Evolutionary conservation across 53 echinoderm and acorn worm genomes (phyloP), one percentile per base, ranked within the genome.

Genomic region (Crossaster papposus): DNA sequence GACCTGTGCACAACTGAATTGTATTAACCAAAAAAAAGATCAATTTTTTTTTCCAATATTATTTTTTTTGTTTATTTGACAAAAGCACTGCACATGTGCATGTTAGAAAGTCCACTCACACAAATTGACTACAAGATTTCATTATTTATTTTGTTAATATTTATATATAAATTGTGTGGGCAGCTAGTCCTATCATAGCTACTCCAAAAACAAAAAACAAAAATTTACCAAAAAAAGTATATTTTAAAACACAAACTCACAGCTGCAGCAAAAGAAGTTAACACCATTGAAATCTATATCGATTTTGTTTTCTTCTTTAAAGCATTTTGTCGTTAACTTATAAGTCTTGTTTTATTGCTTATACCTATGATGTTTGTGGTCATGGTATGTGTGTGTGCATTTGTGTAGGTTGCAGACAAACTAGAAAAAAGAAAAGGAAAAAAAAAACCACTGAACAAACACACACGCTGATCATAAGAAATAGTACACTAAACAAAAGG

Each of bases 81-180:
- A 87, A 87, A 75, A 87, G 87, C 87, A 87, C 87, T 76, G 87
- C 87, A 87, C 87, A 87, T 87, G 87, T 87, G 87, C 87, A 87
- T 87, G 36, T 75, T 54, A 65, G 65, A 65, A 55, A 87, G 76
- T 87, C 87, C 87, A 87, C 76, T 87, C 77, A 77, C 87, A 87
- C 53, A 74, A 44, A 31, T 76, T 63, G 54, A 75, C 87, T 87
- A 87, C 87, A 87, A 87, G 87, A 87, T 87, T 76, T 62, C 76
- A 87, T 77, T 76, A 77, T 76, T 62, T 14, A 58, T 24, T 36
- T 51, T 72, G 76, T 87, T 77, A 87, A 87, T 87, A 87, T 87
- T 76, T 87, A 87, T 87, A 87, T 76, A 87, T 87, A 76, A 77
- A 76, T 58, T 62, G 87, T 58, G 77, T 77, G 77, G 87, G 55